These are phyloP conservation scores for Rotaria socialis DNA, from an alignment of 2,888 invertebrate genomes.

Conservation along the genomic window DNA sequence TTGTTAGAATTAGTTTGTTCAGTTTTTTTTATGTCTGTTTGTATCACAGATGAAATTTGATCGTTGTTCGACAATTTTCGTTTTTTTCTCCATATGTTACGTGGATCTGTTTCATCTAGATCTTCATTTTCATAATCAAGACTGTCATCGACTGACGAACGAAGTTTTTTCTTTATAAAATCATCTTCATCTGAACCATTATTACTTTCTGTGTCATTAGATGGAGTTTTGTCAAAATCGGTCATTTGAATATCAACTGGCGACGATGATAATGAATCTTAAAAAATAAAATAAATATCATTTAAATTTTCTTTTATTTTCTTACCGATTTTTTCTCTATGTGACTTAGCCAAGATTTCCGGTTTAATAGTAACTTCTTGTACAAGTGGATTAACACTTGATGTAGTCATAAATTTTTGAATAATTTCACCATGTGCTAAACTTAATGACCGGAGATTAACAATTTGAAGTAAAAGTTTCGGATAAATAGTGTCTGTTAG, in stretches of 20 bases:
- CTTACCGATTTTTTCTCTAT: not conserved
- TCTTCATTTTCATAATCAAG: not conserved
- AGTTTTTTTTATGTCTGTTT: not conserved
- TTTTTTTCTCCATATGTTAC: constrained; percentile 17
- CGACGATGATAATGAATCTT: not conserved
- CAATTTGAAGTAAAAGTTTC: constrained; percentile 38
- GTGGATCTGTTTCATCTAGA: not conserved
- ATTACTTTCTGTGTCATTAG: not conserved
- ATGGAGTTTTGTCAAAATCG: not conserved
- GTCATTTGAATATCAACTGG: not conserved
- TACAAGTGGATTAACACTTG: constrained; percentile 29
- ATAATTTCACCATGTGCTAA: constrained; percentile 28
- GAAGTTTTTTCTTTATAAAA: not conserved
- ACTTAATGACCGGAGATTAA: constrained; percentile 33
- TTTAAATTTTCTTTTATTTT: no score
- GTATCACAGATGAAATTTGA: not conserved
- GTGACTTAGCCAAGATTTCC: not conserved
- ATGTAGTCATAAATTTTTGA: constrained; percentile 18
- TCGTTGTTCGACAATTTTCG: not conserved
- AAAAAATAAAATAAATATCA: not conserved
- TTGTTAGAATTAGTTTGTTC: not conserved
- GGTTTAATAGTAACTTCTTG: constrained; percentile 7
- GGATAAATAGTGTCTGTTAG: constrained; percentile 35
- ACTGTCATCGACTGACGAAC: not conserved
- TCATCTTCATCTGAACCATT: not conserved